Evolutionary conservation across 2,888 invertebrate genomes (phyloP).

Genomic region (Brachylomia viminalis): DNA sequence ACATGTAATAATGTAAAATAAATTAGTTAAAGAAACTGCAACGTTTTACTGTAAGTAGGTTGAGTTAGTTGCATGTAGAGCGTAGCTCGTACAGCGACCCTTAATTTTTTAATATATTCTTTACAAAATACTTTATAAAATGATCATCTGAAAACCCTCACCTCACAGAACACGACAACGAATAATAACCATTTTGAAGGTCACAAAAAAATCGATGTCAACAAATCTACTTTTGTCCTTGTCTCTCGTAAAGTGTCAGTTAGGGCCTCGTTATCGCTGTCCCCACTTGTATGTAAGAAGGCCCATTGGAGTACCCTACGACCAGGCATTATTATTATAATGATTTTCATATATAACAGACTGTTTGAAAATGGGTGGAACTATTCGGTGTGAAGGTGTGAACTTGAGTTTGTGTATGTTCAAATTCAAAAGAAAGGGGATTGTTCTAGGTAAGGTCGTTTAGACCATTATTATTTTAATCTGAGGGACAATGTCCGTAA

Average conservation of each 20-base stretch:
- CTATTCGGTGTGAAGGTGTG: conserved; percentile 14
- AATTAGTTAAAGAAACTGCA: too few relatives aligned
- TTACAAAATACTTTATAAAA: too few relatives aligned
- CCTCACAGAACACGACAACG: conserved; percentile 17
- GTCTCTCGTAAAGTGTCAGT: conserved; percentile 34
- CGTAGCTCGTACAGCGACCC: too few relatives aligned
- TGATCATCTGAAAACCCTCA: conserved; percentile 15
- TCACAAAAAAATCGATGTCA: conserved; percentile 53
- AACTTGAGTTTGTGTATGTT: not conserved
- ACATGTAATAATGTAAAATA: too few relatives aligned
- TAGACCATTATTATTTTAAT: not conserved
- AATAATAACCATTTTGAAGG: conserved; percentile 38
- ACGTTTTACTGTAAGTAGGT: too few relatives aligned
- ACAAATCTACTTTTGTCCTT: conserved; percentile 43
- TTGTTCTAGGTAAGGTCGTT: not conserved
- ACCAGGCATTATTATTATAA: conserved; percentile 57
- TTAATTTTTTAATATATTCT: too few relatives aligned
- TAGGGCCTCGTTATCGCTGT: conserved; percentile 65
- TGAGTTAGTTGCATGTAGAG: too few relatives aligned
- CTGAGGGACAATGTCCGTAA: too few relatives aligned
- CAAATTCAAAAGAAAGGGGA: not conserved
- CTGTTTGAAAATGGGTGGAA: conserved; percentile 30
- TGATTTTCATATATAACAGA: conserved; percentile 49
- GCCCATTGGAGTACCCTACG: conserved; percentile 63
- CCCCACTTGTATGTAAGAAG: conserved; percentile 64